phyloP scores from a whole-genome alignment of 2,888 invertebrate species.

The Marasmarcha lunaedactyla region DNA sequence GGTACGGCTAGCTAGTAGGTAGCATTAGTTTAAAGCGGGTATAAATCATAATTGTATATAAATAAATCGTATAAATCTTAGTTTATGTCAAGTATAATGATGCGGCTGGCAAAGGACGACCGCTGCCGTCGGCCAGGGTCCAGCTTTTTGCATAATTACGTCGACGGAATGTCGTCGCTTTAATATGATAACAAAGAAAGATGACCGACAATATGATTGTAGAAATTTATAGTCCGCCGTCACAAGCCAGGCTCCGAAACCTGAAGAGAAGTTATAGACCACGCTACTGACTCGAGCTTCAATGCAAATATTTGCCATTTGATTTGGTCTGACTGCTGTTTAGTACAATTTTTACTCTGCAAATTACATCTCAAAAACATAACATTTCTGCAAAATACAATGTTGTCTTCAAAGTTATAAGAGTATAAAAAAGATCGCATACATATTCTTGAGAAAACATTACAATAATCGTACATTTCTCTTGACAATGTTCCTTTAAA shows the following conservation, averaged over 20 bases:
- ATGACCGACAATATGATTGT: conserved; percentile 54
- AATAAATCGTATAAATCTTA: conserved; percentile 60
- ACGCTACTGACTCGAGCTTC: no score
- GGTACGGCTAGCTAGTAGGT: not conserved
- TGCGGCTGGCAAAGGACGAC: conserved; percentile 57
- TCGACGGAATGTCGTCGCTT: conserved; percentile 56
- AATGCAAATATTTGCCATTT: no score
- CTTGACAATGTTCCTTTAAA: conserved; percentile 67
- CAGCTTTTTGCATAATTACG: conserved; percentile 68
- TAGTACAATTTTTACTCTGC: no score
- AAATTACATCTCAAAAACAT: no score
- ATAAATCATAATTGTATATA: conserved; percentile 54
- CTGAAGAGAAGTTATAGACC: no score
- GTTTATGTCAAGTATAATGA: conserved; percentile 64
- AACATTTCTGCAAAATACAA: no score
- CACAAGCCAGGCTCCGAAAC: conserved; percentile 1
- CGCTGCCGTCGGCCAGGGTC: conserved; percentile 45
- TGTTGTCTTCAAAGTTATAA: no score
- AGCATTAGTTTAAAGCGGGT: conserved; percentile 8
- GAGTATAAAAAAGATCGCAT: no score
- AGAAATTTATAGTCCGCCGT: conserved; percentile 38
- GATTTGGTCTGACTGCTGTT: no score
- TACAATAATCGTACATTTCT: conserved; percentile 66
- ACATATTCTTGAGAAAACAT: conserved; percentile 33
- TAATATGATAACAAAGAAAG: conserved; percentile 66